phyloP scores from a whole-genome alignment of 2,888 invertebrate species.

The Lypha dubia region DNA sequence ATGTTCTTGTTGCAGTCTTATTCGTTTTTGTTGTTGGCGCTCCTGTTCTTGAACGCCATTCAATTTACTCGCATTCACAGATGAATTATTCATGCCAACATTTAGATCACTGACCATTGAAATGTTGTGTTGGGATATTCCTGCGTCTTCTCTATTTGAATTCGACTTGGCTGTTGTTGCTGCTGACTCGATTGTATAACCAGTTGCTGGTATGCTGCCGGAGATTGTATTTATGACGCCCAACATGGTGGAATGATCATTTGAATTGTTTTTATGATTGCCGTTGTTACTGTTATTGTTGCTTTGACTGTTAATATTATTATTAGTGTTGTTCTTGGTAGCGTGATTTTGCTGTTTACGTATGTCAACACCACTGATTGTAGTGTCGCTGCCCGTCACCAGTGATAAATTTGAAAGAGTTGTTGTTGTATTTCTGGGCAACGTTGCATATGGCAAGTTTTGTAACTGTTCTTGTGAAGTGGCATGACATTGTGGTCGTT shows the following conservation, averaged over 20 bases:
- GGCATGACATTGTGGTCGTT: constrained; percentile 73
- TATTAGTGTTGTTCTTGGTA: constrained; percentile 39
- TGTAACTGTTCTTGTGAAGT: constrained; percentile 67
- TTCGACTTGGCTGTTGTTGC: constrained; percentile 33
- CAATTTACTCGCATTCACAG: constrained; percentile 76
- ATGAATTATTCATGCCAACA: constrained; percentile 75
- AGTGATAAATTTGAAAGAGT: constrained; percentile 42
- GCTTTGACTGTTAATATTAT: constrained; percentile 41
- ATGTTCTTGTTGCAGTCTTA: constrained; percentile 51
- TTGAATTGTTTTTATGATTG: constrained; percentile 50
- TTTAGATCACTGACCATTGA: constrained; percentile 78
- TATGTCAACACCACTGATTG: constrained; percentile 63
- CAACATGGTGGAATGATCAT: constrained; percentile 58
- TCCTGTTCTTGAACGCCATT: constrained; percentile 69
- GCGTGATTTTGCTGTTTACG: constrained; percentile 51
- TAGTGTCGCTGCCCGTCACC: constrained; percentile 27
- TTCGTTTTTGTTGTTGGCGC: constrained; percentile 16
- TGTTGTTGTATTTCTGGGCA: constrained; percentile 75
- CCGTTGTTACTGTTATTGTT: constrained; percentile 46
- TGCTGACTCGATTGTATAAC: constrained; percentile 67
- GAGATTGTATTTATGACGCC: constrained; percentile 81
- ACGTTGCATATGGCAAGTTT: constrained; percentile 78
- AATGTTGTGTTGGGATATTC: constrained; percentile 62
- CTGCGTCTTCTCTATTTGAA: background rate
- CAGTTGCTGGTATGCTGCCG: constrained; percentile 78